phyloP scores from a whole-genome alignment of 2,888 invertebrate species.

The Patella ulyssiponensis region DNA sequence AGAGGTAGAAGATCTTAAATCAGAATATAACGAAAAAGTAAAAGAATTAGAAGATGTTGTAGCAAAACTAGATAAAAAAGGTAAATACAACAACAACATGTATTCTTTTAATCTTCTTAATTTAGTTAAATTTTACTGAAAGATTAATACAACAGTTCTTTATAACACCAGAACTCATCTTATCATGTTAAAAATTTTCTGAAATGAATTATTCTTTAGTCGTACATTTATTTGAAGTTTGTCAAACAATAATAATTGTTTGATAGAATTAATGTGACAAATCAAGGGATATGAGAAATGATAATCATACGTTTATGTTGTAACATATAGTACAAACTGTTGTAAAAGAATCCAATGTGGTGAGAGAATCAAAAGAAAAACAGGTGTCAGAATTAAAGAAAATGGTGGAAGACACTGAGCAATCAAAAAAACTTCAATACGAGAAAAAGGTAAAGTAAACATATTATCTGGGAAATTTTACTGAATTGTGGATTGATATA shows the following conservation, averaged over 20 bases:
- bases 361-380: conserved; percentile 66
- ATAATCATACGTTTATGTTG: too few species aligned
- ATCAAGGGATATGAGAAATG: too few species aligned
- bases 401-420: conserved; percentile 61
- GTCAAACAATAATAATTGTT: too few species aligned
- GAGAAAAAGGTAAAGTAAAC: conserved; percentile 61
- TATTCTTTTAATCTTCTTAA: too few species aligned
- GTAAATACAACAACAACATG: conserved; percentile 41
- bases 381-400: conserved; percentile 65
- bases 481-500: background rate
- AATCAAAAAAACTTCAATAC: conserved; percentile 61
- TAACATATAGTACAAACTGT: conserved; percentile 57
- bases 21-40: conserved; percentile 64
- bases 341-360: conserved; percentile 60
- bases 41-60: conserved; percentile 67
- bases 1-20: conserved; percentile 70
- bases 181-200: too few species aligned
- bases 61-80: conserved; percentile 66
- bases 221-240: too few species aligned
- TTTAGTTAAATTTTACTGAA: too few species aligned
- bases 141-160: too few species aligned
- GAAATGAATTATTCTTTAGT: too few species aligned
- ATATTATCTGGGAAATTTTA: background rate
- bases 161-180: too few species aligned
- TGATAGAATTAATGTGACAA: too few species aligned